Evolutionary conservation across 37 sponge, comb jelly and placozoan species (phyloP), one percentile per base, ranked within the genome.

Genomic region (Cladorhizidae sp.): DNA sequence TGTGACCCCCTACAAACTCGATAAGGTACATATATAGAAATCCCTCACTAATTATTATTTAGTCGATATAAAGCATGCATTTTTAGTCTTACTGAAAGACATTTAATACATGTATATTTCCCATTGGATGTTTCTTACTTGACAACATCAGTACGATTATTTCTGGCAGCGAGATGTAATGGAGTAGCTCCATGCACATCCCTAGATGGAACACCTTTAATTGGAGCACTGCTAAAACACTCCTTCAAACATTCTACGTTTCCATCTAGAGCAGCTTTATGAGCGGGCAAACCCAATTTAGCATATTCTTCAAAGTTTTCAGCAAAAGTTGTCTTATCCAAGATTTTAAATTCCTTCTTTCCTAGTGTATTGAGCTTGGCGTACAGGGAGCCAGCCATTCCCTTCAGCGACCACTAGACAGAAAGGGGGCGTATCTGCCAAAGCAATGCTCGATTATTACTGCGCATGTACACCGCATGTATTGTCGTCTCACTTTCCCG

Each of bases 241-340:
- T 70, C 72, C 57, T 76, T 72, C 37, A 90, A 79, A 11, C 77
- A 80, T 22, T 81, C 86, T 33, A 90, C 51, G 57, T 85, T 74
- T 25, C 91, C 91, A 7, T 79, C 81, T 29, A 88, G 38, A 42
- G 93, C 93, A 8, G 93, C 89, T 68, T 93, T 93, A 54, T 93
- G 93, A 21, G 93, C 93, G 14, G 82, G 85, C 41, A 93, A 55
- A 20, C 77, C 93, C 28, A 88, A 36, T 9, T 58, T 70, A 0
- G 49, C 74, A 57, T 85, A 90, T 33, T 76, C 72, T 0, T 69
- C 59, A 69, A 40, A 75, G 12, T 69, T 63, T 3, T 69, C 56
- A 0, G 31, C 69, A 0, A 80, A 59, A 3, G 28, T 29, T n/a
- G 26, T 11, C 21, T 20, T 42, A 1, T 78, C 74, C 3, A 67